Conservation (phyloP, 2,888 invertebrate species). For the Lasioglossum figueresi region DNA sequence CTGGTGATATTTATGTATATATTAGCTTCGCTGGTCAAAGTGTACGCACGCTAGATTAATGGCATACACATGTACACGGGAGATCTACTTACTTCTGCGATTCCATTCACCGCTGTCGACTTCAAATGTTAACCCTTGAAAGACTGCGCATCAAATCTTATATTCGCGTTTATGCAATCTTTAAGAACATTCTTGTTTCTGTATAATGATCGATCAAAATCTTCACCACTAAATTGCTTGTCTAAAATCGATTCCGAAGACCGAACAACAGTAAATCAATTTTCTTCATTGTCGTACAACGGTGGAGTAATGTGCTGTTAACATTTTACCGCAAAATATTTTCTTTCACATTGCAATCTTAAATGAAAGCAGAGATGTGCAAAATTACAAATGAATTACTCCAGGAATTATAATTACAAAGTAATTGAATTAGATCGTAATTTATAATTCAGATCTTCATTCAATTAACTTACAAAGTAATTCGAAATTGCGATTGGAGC, state of each 20-base stretch:
- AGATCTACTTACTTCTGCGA: neutral
- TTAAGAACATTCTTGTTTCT: neutral
- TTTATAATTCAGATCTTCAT: no score
- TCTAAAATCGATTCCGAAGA: no score
- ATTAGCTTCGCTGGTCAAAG: constrained; percentile 16
- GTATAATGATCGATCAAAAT: neutral
- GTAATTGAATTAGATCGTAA: no score
- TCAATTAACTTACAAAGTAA: no score
- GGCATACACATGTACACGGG: neutral
- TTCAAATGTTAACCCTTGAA: neutral
- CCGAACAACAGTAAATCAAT: neutral
- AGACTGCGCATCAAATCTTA: neutral
- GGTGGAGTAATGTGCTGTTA: no score
- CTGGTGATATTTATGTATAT: constrained; percentile 13
- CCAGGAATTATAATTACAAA: no score
- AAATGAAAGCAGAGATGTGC: no score
- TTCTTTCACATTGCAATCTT: no score
- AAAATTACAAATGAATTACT: no score
- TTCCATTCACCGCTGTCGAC: neutral
- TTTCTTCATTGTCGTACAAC: neutral
- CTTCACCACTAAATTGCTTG: neutral
- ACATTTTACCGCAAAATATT: no score
- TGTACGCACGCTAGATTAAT: constrained; percentile 14
- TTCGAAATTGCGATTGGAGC: no score
- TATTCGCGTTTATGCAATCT: neutral